Evolutionary conservation across 2,797 vertebrate genomes (phyloP).

Genomic region (Australoheros facetus): DNA sequence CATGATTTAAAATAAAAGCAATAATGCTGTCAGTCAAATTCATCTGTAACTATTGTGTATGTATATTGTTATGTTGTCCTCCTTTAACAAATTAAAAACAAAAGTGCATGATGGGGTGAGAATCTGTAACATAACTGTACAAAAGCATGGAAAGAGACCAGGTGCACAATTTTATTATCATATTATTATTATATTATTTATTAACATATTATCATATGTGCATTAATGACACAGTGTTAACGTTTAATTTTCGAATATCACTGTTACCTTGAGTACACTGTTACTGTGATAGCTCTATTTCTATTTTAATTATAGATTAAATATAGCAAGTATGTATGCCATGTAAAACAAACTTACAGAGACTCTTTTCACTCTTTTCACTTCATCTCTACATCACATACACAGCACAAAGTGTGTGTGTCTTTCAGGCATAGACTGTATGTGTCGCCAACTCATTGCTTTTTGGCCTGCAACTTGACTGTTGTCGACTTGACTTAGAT

Average conservation of each 20-base stretch:
- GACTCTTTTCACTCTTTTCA: not conserved
- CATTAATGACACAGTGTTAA: not conserved
- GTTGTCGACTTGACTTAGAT: too few species aligned
- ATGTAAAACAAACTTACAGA: not conserved
- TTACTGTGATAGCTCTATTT: not conserved
- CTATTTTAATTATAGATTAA: not conserved
- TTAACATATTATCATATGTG: not conserved
- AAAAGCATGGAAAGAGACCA: not conserved
- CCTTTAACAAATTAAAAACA: too few species aligned
- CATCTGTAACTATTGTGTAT: not conserved
- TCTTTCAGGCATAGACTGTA: not conserved
- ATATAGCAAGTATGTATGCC: not conserved
- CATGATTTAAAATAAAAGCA: not conserved
- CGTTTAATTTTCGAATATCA: rapidly evolving
- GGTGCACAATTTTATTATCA: not conserved
- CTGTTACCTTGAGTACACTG: not conserved
- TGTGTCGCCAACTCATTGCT: not conserved
- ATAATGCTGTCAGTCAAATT: not conserved
- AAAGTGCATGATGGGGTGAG: not conserved
- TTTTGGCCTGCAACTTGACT: not conserved
- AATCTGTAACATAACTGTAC: not conserved
- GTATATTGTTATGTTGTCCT: too few species aligned
- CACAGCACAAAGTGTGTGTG: too few species aligned
- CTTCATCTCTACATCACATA: not conserved
- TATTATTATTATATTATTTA: too few species aligned